Evolutionary conservation across 2,113 vertebrate species (phyloP), one percentile per base, ranked within the genome.

Genomic region (Epinephelus cyanopodus): DNA sequence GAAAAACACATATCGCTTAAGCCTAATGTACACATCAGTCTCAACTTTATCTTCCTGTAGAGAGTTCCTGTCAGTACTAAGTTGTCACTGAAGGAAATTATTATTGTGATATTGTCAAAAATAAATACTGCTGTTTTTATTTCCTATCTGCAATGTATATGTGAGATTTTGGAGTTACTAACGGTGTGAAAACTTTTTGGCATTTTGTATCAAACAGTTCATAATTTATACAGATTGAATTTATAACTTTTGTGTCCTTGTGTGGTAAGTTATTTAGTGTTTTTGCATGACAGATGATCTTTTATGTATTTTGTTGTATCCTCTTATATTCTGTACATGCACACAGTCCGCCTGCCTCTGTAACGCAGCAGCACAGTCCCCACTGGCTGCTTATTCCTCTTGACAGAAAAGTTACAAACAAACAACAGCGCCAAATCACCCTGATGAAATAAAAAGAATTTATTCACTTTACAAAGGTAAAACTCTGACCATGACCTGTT

Each of bases 391-490:
- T 79, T 50, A 7, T 62, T 75, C 56, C 23, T 45, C n/a, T 23
- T 6, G 6, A 23, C 2, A 58, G 21, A 58, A 47, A 60, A 58
- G 75, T 19, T 27, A 50, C 58, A 45, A 50, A 60, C 82, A 27
- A 64, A 65, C 33, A 61, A 86, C 74, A 82, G 74, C 45, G 54
- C 66, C 74, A 89, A 90, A 90, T 90, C 70, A 77, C 2, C 82
- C 84, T 87, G 87, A 92, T 95, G 94, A 95, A 95, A 96, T 94
- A 91, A 96, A 96, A 97, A 95, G 89, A 95, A 96, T 97, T 98
- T 96, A 97, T 97, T 96, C 93, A 96, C 95, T 94, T 96, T 97
- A 97, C 94, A 97, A 97, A 97, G 95, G 90, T 95, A 96, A 96
- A 97, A 96, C 95, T 95, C 90, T 93, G 94, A 97, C 93, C 95